These are phyloP conservation scores for Andrena trimmerana DNA, from an alignment of 2,888 invertebrate genomes.

Conservation along the genomic window DNA sequence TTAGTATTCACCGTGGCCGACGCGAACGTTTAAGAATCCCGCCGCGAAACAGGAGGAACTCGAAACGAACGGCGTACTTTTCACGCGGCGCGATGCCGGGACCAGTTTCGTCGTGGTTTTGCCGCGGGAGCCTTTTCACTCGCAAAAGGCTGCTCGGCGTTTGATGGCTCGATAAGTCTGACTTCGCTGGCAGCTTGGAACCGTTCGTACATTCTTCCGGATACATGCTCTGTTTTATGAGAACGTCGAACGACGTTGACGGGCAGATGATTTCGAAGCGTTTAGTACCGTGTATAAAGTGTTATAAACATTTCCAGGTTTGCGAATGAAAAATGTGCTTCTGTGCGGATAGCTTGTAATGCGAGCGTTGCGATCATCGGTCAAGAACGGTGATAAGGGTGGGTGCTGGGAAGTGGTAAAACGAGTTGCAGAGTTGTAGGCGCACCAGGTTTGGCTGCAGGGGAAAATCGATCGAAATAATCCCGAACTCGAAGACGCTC, in stretches of 20 bases:
- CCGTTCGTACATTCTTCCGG: too few species aligned
- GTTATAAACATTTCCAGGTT: too few species aligned
- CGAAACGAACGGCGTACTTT: constrained; percentile 44
- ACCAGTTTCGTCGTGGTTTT: neutral
- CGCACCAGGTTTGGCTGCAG: neutral
- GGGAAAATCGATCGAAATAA: constrained; percentile 39
- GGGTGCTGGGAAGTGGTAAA: neutral
- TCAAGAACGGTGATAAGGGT: constrained; percentile 4
- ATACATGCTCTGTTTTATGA: too few species aligned
- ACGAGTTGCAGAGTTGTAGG: neutral
- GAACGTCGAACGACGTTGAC: too few species aligned
- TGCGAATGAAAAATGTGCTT: neutral
- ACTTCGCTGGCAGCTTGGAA: too few species aligned
- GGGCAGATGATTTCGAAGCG: too few species aligned
- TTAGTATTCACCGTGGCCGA: constrained; percentile 71
- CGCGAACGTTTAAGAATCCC: constrained; percentile 73
- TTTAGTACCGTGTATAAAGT: too few species aligned
- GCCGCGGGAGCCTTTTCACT: neutral
- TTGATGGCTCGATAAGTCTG: neutral
- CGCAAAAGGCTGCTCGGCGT: neutral
- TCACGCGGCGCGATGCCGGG: constrained; percentile 12
- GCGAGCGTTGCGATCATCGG: neutral
- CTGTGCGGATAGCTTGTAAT: neutral
- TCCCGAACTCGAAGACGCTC: constrained; percentile 37
- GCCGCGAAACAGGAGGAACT: constrained; percentile 58